Conservation (phyloP, 2,888 invertebrate genomes). For the Coleophora deauratella region DNA sequence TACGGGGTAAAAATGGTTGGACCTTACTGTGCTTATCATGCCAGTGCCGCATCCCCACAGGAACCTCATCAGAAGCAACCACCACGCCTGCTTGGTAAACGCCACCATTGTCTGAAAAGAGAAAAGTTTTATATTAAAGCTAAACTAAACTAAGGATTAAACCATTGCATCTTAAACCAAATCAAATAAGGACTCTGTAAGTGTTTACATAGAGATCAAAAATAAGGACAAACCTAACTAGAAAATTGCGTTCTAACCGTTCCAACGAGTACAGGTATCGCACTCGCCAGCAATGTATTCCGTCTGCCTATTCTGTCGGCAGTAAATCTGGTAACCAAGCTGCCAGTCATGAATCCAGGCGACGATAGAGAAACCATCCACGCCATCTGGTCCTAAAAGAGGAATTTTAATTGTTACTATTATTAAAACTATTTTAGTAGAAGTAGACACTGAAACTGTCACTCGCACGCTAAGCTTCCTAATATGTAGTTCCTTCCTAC, state of each 20-base stretch:
- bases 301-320: constrained; percentile 48
- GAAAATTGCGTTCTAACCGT: constrained; percentile 30
- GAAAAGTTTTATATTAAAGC: not conserved
- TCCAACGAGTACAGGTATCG: constrained; percentile 35
- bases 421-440: no score
- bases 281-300: constrained; percentile 39
- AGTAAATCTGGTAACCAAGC: constrained; percentile 39
- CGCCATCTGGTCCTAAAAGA: constrained; percentile 38
- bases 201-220: not conserved
- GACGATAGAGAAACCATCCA: constrained; percentile 45
- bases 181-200: not conserved
- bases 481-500: no score
- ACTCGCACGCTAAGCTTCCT: no score
- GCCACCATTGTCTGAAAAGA: constrained; percentile 48
- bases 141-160: constrained; percentile 7
- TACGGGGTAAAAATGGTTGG: no score
- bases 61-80: constrained; percentile 56
- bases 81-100: constrained; percentile 46
- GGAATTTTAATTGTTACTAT: not conserved
- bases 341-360: constrained; percentile 48
- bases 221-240: not conserved
- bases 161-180: not conserved
- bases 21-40: constrained; percentile 47
- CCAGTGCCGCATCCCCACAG: constrained; percentile 66
- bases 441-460: no score